Evolutionary conservation across 2,797 vertebrate genomes (phyloP), one percentile per base, ranked within the genome.

Genomic region (Otolemur crassicaudatus): DNA sequence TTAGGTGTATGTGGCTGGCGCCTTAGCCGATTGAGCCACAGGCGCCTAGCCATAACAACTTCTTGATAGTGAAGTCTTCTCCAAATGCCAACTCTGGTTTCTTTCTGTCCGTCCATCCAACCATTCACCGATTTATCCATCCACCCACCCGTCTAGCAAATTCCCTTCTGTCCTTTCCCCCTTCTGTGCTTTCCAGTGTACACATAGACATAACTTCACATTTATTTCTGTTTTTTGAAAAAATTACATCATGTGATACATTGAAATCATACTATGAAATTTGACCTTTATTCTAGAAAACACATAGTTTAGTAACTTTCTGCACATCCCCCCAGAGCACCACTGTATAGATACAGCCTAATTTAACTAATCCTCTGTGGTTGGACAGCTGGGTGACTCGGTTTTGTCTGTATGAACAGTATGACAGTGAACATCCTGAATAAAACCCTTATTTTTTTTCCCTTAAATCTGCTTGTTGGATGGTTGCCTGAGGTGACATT

Each of bases 361-460:
- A 46, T 77, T 86, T 69, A 80, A 31, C 86, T 93, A 88, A 93
- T 86, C 97, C 79, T 96, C 88, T 81, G 91, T 67, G 94, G 86
- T 56, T 58, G 83, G 88, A 79, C 93, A 92, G 79, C 91, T 87
- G 73, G 70, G 43, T 63, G 86, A 83, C 61, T 95, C 82, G 40
- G 83, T 87, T 81, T 72, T 90, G 88, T 70, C 79, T 67, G 20
- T 72, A 29, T 84, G 90, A 96, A 92, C 82, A 93, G 34, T 77
- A 76, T 69, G 82, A 90, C 81, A 82, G 73, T 84, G 87, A 91
- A 70, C 60, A 77, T 65, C 89, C 89, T 93, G 82, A 93, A 75
- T 81, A 69, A 70, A 40, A 40, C 40, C 4, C 43, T 61, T 75
- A 40, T 75, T 37, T 87, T 27, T 19, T 43, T 53, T 46, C 29